Evolutionary conservation across 1,140 invertebrate genomes (phyloP), one percentile per base, ranked within the genome.

Genomic region (Zaprionus camerounensis): DNA sequence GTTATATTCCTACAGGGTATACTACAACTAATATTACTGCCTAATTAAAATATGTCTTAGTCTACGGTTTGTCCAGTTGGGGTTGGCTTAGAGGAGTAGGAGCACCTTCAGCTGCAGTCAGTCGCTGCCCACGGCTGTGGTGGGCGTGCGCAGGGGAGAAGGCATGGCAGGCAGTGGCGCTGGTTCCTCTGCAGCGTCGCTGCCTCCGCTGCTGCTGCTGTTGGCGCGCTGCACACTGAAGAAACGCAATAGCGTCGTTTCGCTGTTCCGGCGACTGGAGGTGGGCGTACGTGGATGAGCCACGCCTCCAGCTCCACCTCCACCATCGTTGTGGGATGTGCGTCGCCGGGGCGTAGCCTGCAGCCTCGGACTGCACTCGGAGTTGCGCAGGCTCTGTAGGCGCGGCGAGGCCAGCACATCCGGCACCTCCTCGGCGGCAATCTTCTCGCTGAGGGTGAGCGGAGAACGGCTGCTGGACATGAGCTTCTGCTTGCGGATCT

Each of bases 401-500:
- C 92, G 88, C 1, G 91, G 91, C 0, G 92, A 92, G 26, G 81
- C 78, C 38, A 86, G 22, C 0, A 88, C 71, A 67, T 88, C 85
- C 44, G 46, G 44, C n/a, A 74, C 57, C 6, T 85, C 76, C 49
- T 91, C 84, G 17, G 62, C 73, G 24, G 5, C 13, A 17, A 92
- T 92, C 59, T 92, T 92, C 1, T 92, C 91, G 61, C 59, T 75
- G 2, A 92, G 63, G 13, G 85, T 82, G 1, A 87, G 13, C 36
- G 75, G 62, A 34, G 49, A 46, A 5, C 86, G 81, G 9, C 85
- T 71, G 3, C 66, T 92, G 11, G 76, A 79, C 75, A 92, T 82
- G 6, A 91, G 76, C 76, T 94, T 94, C 76, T 96, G 95, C 58
- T 95, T 94, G 2, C 94, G 93, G 59, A 96, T 94, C 72, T 94